Percentiles rank a stretch among this genome's conserved stretches.
phyloP scores from a whole-genome alignment of 2,888 invertebrate species.

The Adelphocoris suturalis region DNA sequence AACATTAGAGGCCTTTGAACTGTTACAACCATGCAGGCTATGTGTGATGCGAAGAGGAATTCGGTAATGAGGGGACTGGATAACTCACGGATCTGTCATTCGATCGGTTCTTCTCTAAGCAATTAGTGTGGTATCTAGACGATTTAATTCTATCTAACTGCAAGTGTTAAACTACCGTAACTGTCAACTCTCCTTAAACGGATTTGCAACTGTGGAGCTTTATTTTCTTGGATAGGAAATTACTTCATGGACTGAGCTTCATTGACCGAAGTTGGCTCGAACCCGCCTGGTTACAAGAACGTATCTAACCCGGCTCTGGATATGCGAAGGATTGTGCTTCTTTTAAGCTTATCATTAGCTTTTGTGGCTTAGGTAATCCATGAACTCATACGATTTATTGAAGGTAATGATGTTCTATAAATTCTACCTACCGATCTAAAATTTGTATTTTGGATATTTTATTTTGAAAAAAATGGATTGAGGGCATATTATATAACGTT shows the following conservation, averaged over 20 bases:
- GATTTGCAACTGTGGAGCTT: conserved; percentile 25
- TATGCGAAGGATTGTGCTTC: no score
- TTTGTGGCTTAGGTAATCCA: no score
- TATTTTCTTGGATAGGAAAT: conserved; percentile 25
- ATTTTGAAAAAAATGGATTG: no score
- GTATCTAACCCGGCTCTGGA: no score
- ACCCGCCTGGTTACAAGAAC: no score
- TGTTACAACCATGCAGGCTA: not conserved
- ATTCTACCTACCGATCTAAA: no score
- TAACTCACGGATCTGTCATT: not conserved
- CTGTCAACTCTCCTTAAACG: conserved; percentile 2
- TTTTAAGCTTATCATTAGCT: no score
- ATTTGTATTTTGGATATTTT: no score
- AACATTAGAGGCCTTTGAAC: not conserved
- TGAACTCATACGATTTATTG: no score
- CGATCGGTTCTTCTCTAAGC: conserved; percentile 43
- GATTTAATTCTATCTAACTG: conserved; percentile 51
- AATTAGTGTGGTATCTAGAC: conserved; percentile 48
- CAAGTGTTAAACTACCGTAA: conserved; percentile 54
- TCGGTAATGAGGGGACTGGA: conserved; percentile 19
- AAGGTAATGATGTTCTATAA: no score
- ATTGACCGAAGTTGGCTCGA: not conserved
- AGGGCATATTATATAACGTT: no score
- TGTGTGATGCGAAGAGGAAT: conserved; percentile 6
- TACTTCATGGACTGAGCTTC: not conserved